Evolutionary conservation across 2,797 vertebrate genomes (phyloP).

Genomic region (Semaprochilodus insignis): DNA sequence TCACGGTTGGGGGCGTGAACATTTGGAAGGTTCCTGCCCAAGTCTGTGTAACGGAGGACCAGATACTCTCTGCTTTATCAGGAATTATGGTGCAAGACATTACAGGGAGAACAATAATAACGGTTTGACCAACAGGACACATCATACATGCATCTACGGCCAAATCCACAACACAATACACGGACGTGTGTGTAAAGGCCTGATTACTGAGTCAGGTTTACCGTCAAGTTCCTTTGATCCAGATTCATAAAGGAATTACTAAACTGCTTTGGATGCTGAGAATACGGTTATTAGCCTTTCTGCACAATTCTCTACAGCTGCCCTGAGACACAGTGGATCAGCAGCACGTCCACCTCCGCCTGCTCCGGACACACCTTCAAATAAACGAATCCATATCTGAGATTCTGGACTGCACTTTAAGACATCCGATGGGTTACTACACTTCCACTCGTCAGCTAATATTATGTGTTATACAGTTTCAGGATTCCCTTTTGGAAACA

Average conservation of each 20-base stretch:
- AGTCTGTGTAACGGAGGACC: neutral
- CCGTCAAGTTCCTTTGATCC: neutral
- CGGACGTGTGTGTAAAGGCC: too few relatives aligned
- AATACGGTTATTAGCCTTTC: neutral
- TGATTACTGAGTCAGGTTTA: too few relatives aligned
- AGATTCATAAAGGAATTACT: neutral
- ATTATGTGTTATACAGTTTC: too few relatives aligned
- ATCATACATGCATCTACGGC: neutral
- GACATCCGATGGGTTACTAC: too few relatives aligned
- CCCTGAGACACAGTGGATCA: too few relatives aligned
- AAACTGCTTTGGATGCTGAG: neutral
- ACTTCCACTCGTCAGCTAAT: too few relatives aligned
- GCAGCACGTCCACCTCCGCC: too few relatives aligned
- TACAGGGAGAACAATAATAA: neutral
- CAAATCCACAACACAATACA: too few relatives aligned
- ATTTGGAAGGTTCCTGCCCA: neutral
- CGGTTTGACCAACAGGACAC: constrained; percentile 6
- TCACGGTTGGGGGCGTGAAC: neutral
- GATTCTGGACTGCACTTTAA: too few relatives aligned
- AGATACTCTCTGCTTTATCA: neutral
- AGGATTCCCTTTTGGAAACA: too few relatives aligned
- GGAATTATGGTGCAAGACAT: neutral
- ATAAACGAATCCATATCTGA: too few relatives aligned
- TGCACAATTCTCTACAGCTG: neutral
- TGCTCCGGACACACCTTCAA: too few relatives aligned